Conservation (phyloP, 2,113 vertebrate genomes). For the Bubo scandiacus region DNA sequence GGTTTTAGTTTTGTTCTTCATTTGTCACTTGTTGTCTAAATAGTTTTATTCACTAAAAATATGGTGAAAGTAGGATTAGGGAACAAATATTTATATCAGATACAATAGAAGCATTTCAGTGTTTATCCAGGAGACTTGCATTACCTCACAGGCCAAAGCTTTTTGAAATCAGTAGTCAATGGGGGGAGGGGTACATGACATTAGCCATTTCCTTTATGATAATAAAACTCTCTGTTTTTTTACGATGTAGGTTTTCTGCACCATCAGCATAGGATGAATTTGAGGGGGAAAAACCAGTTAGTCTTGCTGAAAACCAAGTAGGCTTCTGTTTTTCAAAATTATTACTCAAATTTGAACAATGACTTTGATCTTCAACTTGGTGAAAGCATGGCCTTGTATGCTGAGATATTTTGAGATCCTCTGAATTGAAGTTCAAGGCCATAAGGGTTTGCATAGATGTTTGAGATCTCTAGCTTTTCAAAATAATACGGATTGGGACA, state of each 20-base stretch:
- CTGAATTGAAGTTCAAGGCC: slow-evolving; percentile 46
- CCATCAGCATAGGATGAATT: not conserved
- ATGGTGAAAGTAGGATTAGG: not conserved
- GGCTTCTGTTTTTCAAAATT: slow-evolving; percentile 33
- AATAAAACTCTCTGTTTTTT: not conserved
- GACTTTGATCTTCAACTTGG: slow-evolving; percentile 42
- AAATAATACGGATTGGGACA: slow-evolving; percentile 32
- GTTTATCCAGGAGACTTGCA: not conserved
- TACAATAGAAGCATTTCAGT: not conserved
- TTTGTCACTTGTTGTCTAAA: not conserved
- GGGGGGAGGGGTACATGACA: no score
- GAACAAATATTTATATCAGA: not conserved
- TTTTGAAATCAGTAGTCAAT: not conserved
- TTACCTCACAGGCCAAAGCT: not conserved
- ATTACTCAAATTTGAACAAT: slow-evolving; percentile 13
- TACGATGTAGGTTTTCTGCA: not conserved
- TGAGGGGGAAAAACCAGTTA: not conserved
- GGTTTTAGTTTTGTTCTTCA: not conserved
- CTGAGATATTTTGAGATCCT: slow-evolving; percentile 29
- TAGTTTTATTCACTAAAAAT: not conserved
- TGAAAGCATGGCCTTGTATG: slow-evolving; percentile 26
- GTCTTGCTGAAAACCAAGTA: not conserved
- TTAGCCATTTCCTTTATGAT: not conserved
- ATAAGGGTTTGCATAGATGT: not conserved
- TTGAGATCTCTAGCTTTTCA: slow-evolving; percentile 48